phyloP scores from a whole-genome alignment of 2,113 vertebrate genomes.

The Cairina moschata region DNA sequence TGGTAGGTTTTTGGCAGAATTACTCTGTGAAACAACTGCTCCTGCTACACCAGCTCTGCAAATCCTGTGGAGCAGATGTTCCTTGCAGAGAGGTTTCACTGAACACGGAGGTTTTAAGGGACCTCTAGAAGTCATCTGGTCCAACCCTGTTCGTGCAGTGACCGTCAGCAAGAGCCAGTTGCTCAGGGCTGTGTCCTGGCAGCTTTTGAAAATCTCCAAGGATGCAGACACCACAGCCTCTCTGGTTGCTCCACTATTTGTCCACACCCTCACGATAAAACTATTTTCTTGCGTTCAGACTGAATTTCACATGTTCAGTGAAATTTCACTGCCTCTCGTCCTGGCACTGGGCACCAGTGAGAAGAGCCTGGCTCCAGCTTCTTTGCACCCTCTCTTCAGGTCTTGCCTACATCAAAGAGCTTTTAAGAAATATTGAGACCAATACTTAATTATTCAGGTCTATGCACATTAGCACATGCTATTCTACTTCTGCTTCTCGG shows the following conservation, averaged over 20 bases:
- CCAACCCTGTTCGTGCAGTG: not conserved
- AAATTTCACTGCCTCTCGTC: not conserved
- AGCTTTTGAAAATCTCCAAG: not conserved
- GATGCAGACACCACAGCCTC: not conserved
- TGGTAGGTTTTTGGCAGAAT: not conserved
- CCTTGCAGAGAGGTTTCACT: not conserved
- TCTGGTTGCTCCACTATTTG: not conserved
- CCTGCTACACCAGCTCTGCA: not conserved
- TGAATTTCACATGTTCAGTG: not conserved
- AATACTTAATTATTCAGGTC: not conserved
- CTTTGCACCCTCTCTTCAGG: not conserved
- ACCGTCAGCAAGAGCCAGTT: rapidly evolving
- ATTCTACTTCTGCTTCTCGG: not conserved
- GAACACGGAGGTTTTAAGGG: not conserved
- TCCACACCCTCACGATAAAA: not conserved
- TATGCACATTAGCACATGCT: not conserved
- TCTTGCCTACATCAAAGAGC: not conserved
- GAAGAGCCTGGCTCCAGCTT: not conserved
- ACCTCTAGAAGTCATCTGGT: not conserved
- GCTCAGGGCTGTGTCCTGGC: not conserved
- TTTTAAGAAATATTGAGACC: not conserved
- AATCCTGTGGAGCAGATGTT: not conserved
- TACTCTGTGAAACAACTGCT: conserved; percentile 1
- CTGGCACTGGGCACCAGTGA: not conserved
- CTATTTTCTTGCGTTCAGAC: rapidly evolving